These are phyloP conservation scores for Oreotrochilus melanogaster DNA, from an alignment of 2,113 vertebrate species.

Conservation along the genomic window DNA sequence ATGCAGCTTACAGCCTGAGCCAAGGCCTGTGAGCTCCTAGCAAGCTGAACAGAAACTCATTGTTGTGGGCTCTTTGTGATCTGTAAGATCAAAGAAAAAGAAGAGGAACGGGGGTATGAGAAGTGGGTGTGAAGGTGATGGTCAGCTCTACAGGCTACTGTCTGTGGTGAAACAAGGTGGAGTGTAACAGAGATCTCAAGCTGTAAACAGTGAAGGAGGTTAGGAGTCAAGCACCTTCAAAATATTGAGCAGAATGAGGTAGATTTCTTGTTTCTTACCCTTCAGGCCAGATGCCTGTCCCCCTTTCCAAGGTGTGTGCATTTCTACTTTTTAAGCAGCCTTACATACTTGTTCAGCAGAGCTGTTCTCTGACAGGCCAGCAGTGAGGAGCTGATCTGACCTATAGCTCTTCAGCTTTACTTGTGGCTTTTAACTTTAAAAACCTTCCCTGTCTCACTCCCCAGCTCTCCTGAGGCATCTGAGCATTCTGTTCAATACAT, in stretches of 20 bases:
- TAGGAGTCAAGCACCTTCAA: not conserved
- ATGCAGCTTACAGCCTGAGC: not conserved
- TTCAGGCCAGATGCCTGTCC: not conserved
- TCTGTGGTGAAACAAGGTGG: not conserved
- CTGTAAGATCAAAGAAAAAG: not conserved
- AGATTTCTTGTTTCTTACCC: not conserved
- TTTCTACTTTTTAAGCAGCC: not conserved
- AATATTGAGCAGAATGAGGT: not conserved
- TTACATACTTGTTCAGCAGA: fast-evolving
- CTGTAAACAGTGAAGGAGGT: not conserved
- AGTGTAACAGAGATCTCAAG: not conserved
- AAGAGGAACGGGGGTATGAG: not conserved
- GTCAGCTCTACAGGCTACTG: not conserved
- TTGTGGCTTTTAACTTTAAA: not conserved
- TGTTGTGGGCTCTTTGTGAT: not conserved
- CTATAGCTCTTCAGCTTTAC: not conserved
- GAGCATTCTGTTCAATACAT: not conserved
- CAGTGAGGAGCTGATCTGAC: not conserved
- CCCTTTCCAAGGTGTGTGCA: not conserved
- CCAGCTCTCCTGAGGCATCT: not conserved
- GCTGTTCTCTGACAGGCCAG: not conserved
- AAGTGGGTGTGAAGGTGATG: not conserved
- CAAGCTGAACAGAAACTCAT: not conserved
- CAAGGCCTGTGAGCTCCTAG: not conserved
- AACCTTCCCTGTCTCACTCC: fast-evolving